These are phyloP conservation scores for Hydroisotoma schaefferi DNA, from an alignment of 2,888 invertebrate species.

Conservation along the genomic window DNA sequence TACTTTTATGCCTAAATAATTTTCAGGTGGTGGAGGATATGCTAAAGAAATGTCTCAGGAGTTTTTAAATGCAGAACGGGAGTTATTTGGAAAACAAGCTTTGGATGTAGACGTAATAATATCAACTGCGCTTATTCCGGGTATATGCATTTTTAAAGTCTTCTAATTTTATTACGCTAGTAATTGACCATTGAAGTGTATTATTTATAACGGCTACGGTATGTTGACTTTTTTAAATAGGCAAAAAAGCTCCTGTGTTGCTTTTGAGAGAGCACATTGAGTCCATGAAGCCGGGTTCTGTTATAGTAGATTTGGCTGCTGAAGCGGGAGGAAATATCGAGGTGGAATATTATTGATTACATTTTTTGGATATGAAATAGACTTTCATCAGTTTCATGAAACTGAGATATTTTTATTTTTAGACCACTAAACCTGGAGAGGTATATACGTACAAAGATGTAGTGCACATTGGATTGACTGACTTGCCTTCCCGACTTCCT, in stretches of 20 bases:
- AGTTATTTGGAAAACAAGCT: slow-evolving; percentile 78
- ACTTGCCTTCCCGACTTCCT: slow-evolving; percentile 77
- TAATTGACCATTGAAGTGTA: slow-evolving; percentile 66
- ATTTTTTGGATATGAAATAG: not conserved
- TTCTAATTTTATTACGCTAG: not conserved
- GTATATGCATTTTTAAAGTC: not conserved
- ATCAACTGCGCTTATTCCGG: slow-evolving; percentile 85
- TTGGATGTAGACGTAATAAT: slow-evolving; percentile 81
- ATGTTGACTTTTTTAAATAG: no score
- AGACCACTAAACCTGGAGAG: slow-evolving; percentile 67
- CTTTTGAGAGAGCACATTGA: slow-evolving; percentile 64
- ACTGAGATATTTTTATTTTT: not conserved
- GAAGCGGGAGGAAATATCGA: slow-evolving; percentile 84
- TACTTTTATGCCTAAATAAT: no score
- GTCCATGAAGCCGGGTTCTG: slow-evolving; percentile 66
- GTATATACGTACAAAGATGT: slow-evolving; percentile 72
- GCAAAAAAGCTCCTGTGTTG: slow-evolving; percentile 75
- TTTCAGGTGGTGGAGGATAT: no score
- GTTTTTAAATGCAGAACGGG: slow-evolving; percentile 80
- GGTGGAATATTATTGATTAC: slow-evolving; percentile 54
- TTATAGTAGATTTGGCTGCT: slow-evolving; percentile 82
- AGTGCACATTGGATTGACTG: slow-evolving; percentile 78
- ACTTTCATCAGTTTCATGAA: not conserved
- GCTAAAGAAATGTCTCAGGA: slow-evolving; percentile 80
- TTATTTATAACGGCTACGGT: slow-evolving; percentile 80